Evolutionary conservation across 1,140 invertebrate species (phyloP), one percentile per base, ranked within the genome.

Genomic region (Stenopsyche tienmushanensis): DNA sequence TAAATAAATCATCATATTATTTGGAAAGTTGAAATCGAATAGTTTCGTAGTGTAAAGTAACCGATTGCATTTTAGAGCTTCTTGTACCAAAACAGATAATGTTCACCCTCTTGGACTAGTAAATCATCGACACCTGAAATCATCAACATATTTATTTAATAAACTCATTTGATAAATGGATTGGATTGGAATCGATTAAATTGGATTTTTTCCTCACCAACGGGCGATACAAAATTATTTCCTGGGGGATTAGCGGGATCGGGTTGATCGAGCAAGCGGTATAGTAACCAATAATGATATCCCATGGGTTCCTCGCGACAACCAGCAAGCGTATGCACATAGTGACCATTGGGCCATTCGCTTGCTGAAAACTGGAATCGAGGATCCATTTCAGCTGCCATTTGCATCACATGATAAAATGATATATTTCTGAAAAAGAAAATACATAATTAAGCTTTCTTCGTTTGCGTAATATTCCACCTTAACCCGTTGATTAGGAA

Each of bases 61-160:
- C n/a, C n/a, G n/a, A n/a, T n/a, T n/a, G n/a, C n/a, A n/a, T n/a
- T 26, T 90, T 90, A 94, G 74, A 94, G 83, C 77, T 92, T 92
- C 79, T 93, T 93, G 78, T 92, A 94, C 92, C 92, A 94, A 78
- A 93, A 94, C 8, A 93, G 83, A 75, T 91, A 92, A 73, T 91
- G 87, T 73, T 93, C 90, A 3, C 90, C 89, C 71, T 92, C 88
- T 77, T 90, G 87, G 9, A 92, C 89, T 66, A 89, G 82, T 64
- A 92, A 78, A 72, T 92, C 90, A 73, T 93, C 90, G 8, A 93
- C 91, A 73, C 91, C 90, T 93, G 78, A 45, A 80, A 81, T 71
- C 70, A 73, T 65, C 72, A 7, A 34, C 5, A 34, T 34, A 34
- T 34, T 34, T n/a, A n/a, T 7, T 34, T 34, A 34, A 34, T 34